phyloP scores from a whole-genome alignment of 1,140 invertebrate species.

The Macrobrachium rosenbergii region DNA sequence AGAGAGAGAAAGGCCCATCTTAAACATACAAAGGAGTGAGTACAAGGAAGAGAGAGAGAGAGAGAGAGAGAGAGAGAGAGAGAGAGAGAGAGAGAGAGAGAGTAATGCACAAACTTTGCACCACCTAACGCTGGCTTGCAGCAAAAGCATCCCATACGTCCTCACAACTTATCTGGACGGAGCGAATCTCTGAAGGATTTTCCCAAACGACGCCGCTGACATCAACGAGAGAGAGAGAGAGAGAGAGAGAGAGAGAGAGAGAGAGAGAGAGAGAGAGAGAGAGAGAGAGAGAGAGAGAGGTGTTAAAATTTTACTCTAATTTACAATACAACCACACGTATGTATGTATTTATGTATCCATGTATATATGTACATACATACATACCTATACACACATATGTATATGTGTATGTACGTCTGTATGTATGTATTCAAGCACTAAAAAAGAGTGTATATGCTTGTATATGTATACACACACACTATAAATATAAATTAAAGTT shows the following conservation, averaged over 20 bases:
- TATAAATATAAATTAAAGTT: too few relatives aligned
- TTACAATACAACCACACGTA: not conserved
- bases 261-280: constrained; percentile 7
- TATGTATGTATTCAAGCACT: too few relatives aligned
- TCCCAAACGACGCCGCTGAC: too few relatives aligned
- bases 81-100: not conserved
- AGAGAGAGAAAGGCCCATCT: constrained; percentile 21
- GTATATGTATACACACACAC: too few relatives aligned
- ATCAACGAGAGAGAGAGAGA: not conserved
- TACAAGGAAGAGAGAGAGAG: not conserved
- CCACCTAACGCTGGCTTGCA: not conserved
- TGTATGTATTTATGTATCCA: not conserved
- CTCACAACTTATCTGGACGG: too few relatives aligned
- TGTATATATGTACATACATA: constrained; percentile 7
- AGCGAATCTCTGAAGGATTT: too few relatives aligned
- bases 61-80: constrained; percentile 8
- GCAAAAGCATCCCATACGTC: too few relatives aligned
- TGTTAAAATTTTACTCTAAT: not conserved
- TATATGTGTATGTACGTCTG: too few relatives aligned
- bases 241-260: constrained; percentile 6
- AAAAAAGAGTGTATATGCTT: too few relatives aligned
- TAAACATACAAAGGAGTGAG: too few relatives aligned
- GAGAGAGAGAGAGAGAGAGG: not conserved
- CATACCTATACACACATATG: constrained; percentile 1
- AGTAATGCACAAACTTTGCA: not conserved